Evolutionary conservation across 2,888 invertebrate species (phyloP).

Genomic region (Creontiades dilutus): DNA sequence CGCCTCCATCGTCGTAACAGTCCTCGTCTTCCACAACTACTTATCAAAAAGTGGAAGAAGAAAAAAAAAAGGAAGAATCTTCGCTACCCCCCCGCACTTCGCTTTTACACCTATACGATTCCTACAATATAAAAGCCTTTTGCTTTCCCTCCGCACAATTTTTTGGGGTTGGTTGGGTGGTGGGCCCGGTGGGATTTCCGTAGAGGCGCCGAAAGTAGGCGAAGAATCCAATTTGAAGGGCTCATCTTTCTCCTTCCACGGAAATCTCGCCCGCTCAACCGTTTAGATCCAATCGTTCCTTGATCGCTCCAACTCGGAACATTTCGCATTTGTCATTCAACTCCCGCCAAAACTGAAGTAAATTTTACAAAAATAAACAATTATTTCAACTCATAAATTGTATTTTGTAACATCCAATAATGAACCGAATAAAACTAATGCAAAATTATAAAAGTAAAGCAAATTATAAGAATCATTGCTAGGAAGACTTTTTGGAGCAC

Average conservation of each 20-base stretch:
- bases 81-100: neutral
- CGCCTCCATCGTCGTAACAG: neutral
- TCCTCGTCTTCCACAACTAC: slow-evolving; percentile 45
- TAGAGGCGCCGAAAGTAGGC: slow-evolving; percentile 24
- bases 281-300: neutral
- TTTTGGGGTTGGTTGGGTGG: neutral
- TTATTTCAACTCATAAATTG: too few species aligned
- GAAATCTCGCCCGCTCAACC: neutral
- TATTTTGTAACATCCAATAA: too few species aligned
- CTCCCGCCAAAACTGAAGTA: too few species aligned
- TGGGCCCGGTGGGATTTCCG: slow-evolving; percentile 43
- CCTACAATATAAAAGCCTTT: slow-evolving; percentile 42
- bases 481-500: too few species aligned
- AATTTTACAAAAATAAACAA: too few species aligned
- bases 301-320: neutral
- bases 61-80: slow-evolving; percentile 9
- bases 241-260: slow-evolving; percentile 55
- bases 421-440: too few species aligned
- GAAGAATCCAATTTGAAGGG: slow-evolving; percentile 62
- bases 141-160: neutral
- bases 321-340: neutral
- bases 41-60: slow-evolving; percentile 53
- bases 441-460: too few species aligned
- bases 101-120: neutral
- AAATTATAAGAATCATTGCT: too few species aligned